Evolutionary conservation across 2,113 vertebrate species (phyloP).

Genomic region (Colius striatus): DNA sequence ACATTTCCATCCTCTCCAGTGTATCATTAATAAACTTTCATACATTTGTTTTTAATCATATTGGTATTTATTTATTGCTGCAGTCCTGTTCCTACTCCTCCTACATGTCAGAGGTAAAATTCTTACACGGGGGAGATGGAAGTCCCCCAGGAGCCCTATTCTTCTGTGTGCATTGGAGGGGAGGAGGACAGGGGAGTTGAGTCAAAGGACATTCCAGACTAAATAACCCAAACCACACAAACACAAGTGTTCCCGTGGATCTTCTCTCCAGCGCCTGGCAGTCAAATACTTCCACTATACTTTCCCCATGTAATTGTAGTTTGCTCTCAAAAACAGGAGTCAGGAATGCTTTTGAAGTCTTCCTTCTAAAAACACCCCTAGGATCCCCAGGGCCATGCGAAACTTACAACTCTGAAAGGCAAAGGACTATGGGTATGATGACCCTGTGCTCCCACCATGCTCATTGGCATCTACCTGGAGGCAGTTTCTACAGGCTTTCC

Average conservation of each 20-base stretch:
- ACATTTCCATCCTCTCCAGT: not conserved
- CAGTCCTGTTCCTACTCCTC: not conserved
- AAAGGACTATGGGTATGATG: not conserved
- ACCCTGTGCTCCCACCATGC: not conserved
- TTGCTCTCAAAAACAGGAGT: not conserved
- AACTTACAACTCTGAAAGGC: not conserved
- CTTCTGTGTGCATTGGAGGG: not conserved
- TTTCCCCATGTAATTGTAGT: slow-evolving; percentile 20
- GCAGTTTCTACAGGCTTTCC: not conserved
- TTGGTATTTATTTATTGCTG: slow-evolving; percentile 49
- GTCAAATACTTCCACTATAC: not conserved
- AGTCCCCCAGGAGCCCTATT: slow-evolving; percentile 42
- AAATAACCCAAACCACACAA: not conserved
- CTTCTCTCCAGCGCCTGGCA: not conserved
- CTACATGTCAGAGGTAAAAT: slow-evolving; percentile 37
- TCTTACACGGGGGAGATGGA: slow-evolving; percentile 3
- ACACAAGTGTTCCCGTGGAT: not conserved
- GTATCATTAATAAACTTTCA: slow-evolving; percentile 38
- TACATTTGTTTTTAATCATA: slow-evolving; percentile 55
- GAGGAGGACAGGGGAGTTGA: not conserved
- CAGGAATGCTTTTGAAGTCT: slow-evolving; percentile 19
- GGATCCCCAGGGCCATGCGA: not conserved
- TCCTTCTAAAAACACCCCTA: not conserved
- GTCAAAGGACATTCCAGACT: slow-evolving; percentile 27
- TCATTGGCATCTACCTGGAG: not conserved